These are phyloP conservation scores for Platichthys stellatus DNA, from an alignment of 2,113 vertebrate genomes.

Conservation along the genomic window DNA sequence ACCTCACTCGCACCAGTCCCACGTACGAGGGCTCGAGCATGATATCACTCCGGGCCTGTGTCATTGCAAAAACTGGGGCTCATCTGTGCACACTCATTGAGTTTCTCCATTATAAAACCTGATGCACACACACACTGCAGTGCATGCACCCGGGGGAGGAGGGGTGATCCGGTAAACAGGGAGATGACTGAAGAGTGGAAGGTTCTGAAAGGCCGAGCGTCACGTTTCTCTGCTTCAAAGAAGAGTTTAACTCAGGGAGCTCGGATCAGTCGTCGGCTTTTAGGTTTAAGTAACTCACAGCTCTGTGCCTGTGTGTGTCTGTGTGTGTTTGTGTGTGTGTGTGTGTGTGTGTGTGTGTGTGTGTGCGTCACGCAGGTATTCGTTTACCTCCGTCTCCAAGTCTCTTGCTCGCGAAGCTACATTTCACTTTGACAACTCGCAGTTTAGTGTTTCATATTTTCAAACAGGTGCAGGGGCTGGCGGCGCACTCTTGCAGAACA, in stretches of 20 bases:
- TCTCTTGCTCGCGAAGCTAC: slow-evolving; percentile 14
- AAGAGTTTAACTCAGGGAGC: slow-evolving; percentile 12
- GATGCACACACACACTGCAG: slow-evolving; percentile 1
- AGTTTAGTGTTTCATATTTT: slow-evolving; percentile 35
- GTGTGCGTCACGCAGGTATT: slow-evolving; percentile 29
- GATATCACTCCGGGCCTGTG: slow-evolving; percentile 39
- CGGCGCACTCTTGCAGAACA: slow-evolving; percentile 17
- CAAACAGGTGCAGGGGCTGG: slow-evolving; percentile 62
- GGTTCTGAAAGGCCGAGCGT: slow-evolving; percentile 15
- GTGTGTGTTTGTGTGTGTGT: neutral
- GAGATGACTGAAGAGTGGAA: slow-evolving; percentile 32
- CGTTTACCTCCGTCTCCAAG: slow-evolving; percentile 26
- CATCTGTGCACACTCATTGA: neutral
- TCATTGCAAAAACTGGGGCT: slow-evolving; percentile 31
- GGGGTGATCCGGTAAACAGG: slow-evolving; percentile 19
- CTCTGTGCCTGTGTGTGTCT: neutral
- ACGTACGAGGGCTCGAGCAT: slow-evolving; percentile 8
- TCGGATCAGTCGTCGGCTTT: neutral
- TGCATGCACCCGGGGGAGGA: neutral
- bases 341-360: neutral
- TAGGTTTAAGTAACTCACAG: slow-evolving; percentile 13
- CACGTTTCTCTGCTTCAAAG: slow-evolving; percentile 27
- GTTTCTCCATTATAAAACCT: neutral
- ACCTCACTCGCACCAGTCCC: slow-evolving; percentile 50
- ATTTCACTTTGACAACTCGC: slow-evolving; percentile 46